A percentile compares a stretch with the other conserved stretches of the same genome.
Evolutionary conservation across 2,797 vertebrate species (phyloP).

Genomic region (Phyllotis vaccarum): DNA sequence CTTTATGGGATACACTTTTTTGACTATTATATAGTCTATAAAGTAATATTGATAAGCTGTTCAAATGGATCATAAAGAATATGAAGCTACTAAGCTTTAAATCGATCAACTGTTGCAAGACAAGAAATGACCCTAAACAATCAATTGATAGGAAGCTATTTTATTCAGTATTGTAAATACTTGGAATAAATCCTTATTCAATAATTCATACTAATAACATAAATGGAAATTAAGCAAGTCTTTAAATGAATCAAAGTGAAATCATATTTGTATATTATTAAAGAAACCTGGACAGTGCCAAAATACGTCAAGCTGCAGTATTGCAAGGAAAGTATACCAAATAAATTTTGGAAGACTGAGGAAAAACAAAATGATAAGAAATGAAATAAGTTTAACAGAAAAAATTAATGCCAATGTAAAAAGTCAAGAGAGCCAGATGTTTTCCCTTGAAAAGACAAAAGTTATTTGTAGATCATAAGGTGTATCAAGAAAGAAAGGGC

Average conservation of each 20-base stretch:
- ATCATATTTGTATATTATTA: background rate
- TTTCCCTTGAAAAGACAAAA: background rate
- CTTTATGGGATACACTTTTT: background rate
- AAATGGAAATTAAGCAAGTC: background rate
- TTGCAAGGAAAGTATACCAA: background rate
- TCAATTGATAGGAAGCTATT: background rate
- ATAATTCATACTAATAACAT: background rate
- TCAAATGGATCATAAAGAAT: background rate
- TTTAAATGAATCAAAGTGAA: background rate
- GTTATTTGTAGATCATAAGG: background rate
- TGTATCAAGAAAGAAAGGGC: background rate
- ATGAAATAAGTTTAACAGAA: background rate
- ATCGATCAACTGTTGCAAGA: background rate
- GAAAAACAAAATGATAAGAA: background rate
- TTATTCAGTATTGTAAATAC: background rate
- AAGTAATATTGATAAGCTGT: background rate
- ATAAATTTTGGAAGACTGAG: background rate
- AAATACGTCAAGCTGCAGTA: background rate
- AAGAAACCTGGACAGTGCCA: background rate
- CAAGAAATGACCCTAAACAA: background rate
- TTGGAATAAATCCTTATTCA: background rate
- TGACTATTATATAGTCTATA: background rate
- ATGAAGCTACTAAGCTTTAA: constrained; percentile 18
- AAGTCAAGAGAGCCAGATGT: background rate
- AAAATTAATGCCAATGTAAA: background rate